Base-by-base conservation (phyloP, 2,888 invertebrate species). In the Chymomyza fuscimana region DNA sequence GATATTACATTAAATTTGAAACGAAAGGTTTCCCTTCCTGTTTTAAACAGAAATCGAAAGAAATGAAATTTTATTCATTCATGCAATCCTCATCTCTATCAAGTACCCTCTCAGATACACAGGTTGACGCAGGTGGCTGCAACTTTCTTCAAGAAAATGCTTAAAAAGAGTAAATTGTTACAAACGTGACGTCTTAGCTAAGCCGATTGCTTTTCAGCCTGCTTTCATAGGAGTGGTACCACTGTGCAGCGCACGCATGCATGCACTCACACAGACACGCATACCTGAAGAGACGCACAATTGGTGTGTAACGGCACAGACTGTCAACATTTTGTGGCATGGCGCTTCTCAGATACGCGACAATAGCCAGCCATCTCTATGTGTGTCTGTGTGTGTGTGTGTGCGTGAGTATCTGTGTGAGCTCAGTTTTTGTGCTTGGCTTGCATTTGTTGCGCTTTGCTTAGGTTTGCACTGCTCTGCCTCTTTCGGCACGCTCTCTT, bases 381-480 rank as follows among this genome's bases (percentile, higher is more conserved):
- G 40, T 40, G 9, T 40, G 9, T 40, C 9, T 40, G 7, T 40
- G 3, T 40, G 10, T 40, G 40, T 46, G 40, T 46, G 40, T 46
- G 4, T 46, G 12, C 1, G 4, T 12, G 12, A 6, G 40, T 46
- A 12, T 46, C 12, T 46, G 40, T 46, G 40, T 46, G 10, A 60
- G 63, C 56, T 62, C 22, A 59, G 22, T 65, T 76, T 82, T 84
- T 71, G 68, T 77, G 79, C 79, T 69, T 69, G 61, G 76, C 67
- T 74, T 77, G 85, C 77, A 73, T 64, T 70, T 75, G 75, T 69
- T 68, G 32, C 32, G 32, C 32, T 32, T 67, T 68, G 52, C 15
- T 3, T 64, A n/a, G 32, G 36, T n/a, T 32, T 36, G 52, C 5
- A 16, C 40, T 15, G 10, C 70, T 6, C 60, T 32, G 60, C 32